Conservation (phyloP, 2,888 invertebrate genomes). For the Eupithecia insigniata region DNA sequence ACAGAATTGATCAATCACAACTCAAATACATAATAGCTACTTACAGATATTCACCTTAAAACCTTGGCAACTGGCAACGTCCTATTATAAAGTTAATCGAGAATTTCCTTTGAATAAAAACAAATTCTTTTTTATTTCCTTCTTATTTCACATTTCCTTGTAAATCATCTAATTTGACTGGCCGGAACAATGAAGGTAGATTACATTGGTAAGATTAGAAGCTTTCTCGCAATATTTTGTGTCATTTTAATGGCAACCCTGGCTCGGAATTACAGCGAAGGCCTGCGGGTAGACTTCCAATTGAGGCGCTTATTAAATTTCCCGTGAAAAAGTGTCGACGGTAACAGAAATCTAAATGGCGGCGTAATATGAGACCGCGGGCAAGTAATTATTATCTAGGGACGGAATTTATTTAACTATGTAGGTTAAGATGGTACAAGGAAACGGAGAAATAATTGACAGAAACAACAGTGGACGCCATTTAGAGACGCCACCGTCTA, state of each 20-base stretch:
- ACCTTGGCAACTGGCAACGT: not conserved
- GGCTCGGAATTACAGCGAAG: slow-evolving; percentile 35
- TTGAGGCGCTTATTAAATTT: slow-evolving; percentile 55
- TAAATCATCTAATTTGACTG: slow-evolving; percentile 12
- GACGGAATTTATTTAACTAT: slow-evolving; percentile 11
- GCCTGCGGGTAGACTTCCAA: slow-evolving; percentile 46
- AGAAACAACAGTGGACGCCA: not conserved
- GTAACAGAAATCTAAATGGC: slow-evolving; percentile 39
- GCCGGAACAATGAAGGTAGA: slow-evolving; percentile 13
- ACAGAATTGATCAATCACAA: not conserved
- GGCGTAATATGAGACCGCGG: slow-evolving; percentile 26
- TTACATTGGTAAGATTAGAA: slow-evolving; percentile 15
- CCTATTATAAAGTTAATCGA: not conserved
- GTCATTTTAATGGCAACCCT: slow-evolving; percentile 26
- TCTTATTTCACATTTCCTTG: slow-evolving; percentile 9
- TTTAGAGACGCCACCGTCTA: no score
- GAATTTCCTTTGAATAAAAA: slow-evolving; percentile 6
- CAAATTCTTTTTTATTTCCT: slow-evolving; percentile 3
- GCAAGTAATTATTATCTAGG: slow-evolving; percentile 26
- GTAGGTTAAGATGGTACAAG: slow-evolving; percentile 11
- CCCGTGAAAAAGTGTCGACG: slow-evolving; percentile 52
- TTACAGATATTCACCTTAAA: not conserved
- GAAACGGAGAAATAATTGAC: not conserved
- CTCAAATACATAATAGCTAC: not conserved
- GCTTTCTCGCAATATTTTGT: slow-evolving; percentile 13